Conservation (phyloP, 1,140 invertebrate genomes). For the Holotrichia oblita region DNA sequence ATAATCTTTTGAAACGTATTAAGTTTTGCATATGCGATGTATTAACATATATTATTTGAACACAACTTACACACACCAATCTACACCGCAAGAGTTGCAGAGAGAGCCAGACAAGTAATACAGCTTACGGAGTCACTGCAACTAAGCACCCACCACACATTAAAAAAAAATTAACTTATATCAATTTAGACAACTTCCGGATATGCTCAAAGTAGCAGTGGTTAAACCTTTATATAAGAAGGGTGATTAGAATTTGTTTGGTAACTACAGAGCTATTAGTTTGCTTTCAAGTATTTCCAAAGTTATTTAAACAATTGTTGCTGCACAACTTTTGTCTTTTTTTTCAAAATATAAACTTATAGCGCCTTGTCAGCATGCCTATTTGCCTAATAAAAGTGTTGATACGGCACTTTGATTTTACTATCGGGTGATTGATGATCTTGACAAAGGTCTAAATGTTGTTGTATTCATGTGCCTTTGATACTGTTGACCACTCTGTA, state of each 20-base stretch:
- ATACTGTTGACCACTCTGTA: neutral
- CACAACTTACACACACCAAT: too few relatives aligned
- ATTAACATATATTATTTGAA: neutral
- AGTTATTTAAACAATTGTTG: neutral
- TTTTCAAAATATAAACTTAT: slow-evolving; percentile 15
- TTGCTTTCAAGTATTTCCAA: slow-evolving; percentile 7
- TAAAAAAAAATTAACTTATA: neutral
- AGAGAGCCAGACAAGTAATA: too few relatives aligned
- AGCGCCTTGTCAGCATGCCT: too few relatives aligned
- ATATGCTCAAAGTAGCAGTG: neutral
- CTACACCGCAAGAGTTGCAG: too few relatives aligned
- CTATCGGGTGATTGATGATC: neutral
- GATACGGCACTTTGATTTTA: neutral
- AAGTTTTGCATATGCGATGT: neutral
- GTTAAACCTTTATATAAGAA: neutral
- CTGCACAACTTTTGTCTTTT: neutral
- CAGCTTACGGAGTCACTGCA: too few relatives aligned
- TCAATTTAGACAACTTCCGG: neutral
- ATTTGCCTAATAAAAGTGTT: neutral
- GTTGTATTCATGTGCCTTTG: neutral
- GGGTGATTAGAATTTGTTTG: neutral
- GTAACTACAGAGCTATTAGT: neutral
- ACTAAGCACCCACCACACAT: too few relatives aligned
- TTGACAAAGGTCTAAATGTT: slow-evolving; percentile 6
- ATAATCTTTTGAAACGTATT: neutral